Percentiles rank a stretch among this genome's conserved stretches.
These are phyloP conservation scores for Patella caerulea DNA, from an alignment of 2,888 invertebrate genomes.

Conservation along the genomic window DNA sequence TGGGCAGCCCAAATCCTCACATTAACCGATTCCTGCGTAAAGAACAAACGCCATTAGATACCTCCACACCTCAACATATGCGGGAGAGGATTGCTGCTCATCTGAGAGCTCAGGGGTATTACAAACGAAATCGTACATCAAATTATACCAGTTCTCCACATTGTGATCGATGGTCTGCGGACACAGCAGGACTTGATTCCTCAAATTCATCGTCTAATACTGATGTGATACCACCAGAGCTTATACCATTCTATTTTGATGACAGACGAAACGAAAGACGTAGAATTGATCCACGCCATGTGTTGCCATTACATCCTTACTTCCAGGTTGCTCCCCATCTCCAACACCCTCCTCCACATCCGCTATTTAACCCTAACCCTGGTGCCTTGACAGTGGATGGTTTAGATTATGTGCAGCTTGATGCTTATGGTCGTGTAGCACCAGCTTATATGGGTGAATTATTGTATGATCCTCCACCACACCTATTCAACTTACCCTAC, in stretches of 20 bases:
- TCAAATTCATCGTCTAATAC: conserved; percentile 5
- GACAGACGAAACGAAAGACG: conserved; percentile 13
- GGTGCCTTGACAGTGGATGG: conserved; percentile 42
- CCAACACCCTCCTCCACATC: conserved; percentile 21
- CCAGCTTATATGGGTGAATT: conserved; percentile 25
- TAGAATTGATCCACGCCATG: conserved; percentile 16
- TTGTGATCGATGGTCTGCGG: conserved; percentile 28
- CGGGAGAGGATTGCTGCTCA: conserved; percentile 21
- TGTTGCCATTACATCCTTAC: conserved; percentile 12
- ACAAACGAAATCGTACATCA: conserved; percentile 19
- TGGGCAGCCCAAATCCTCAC: conserved; percentile 10
- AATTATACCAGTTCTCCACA: conserved; percentile 23
- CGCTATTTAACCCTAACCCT: conserved; percentile 38
- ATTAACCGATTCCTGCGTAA: conserved; percentile 8
- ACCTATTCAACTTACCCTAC: conserved; percentile 23
- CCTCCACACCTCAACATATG: conserved; percentile 16
- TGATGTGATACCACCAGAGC: conserved; percentile 19
- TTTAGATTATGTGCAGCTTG: conserved; percentile 37
- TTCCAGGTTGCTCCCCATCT: conserved; percentile 12
- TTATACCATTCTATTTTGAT: conserved; percentile 19
- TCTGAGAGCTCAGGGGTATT: conserved; percentile 19
- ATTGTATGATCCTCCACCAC: conserved; percentile 24
- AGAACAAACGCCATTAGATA: conserved; percentile 16
- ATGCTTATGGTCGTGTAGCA: conserved; percentile 33
- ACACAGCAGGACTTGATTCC: conserved; percentile 19